Percentiles rank a stretch among this genome's conserved stretches.
Evolutionary conservation across 2,113 vertebrate genomes (phyloP).

Genomic region (Nematolebias whitei): DNA sequence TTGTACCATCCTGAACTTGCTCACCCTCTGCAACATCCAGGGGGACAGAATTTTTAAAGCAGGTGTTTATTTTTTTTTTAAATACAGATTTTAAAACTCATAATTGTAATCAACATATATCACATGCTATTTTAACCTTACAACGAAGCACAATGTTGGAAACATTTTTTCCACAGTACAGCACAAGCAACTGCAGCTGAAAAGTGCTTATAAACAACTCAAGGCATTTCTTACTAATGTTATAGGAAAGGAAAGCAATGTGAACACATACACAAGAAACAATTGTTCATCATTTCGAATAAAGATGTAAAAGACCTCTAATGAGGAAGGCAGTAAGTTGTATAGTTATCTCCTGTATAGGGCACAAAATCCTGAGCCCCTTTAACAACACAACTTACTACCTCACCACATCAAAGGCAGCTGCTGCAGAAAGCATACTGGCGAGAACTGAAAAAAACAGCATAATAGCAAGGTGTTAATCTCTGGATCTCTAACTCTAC

Average conservation of each 20-base stretch:
- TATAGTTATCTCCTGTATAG: conserved; percentile 93
- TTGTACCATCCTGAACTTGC: conserved; percentile 74
- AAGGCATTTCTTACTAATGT: neutral
- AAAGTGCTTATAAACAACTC: fast-evolving
- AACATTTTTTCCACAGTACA: neutral
- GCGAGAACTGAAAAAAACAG: neutral
- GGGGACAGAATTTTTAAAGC: conserved; percentile 24
- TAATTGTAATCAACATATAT: neutral
- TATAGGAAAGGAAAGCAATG: neutral
- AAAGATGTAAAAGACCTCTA: conserved; percentile 40
- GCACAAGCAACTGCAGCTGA: neutral
- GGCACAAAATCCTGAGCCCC: conserved; percentile 87
- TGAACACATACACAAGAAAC: neutral
- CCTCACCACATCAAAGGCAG: conserved; percentile 84
- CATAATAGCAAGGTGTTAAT: neutral
- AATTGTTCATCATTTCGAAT: neutral
- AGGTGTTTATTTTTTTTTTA: neutral
- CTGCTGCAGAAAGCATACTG: conserved; percentile 3
- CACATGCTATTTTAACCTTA: neutral
- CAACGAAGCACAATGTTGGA: neutral
- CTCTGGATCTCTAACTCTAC: neutral
- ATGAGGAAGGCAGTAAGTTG: conserved; percentile 94
- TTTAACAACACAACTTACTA: conserved; percentile 98
- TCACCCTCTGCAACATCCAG: conserved; percentile 76
- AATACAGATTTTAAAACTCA: neutral